Conservation (phyloP, 2,113 vertebrate genomes). For the Chinchilla lanigera region DNA sequence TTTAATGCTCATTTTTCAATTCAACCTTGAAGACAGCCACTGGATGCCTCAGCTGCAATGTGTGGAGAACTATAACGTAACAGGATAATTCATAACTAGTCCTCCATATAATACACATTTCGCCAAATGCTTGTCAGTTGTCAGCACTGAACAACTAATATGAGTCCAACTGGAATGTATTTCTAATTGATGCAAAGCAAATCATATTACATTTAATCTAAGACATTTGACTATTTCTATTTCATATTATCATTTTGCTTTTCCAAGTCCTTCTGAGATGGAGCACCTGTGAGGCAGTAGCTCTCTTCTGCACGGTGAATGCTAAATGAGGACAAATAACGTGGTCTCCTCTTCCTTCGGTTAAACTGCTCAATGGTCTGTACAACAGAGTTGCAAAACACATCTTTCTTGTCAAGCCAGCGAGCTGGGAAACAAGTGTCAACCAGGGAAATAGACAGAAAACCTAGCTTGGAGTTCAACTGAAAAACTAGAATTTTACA, state of each 20-base stretch:
- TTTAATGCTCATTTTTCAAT: conserved; percentile 34
- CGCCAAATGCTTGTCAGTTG: neutral
- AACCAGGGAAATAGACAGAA: neutral
- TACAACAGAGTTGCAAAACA: neutral
- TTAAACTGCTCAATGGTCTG: neutral
- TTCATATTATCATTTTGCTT: neutral
- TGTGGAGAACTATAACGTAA: neutral
- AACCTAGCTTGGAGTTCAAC: neutral
- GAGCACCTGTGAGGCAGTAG: neutral
- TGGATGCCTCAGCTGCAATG: neutral
- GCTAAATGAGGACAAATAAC: neutral
- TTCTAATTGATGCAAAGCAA: neutral
- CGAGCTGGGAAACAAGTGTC: neutral
- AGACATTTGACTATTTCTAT: neutral
- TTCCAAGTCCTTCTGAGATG: neutral
- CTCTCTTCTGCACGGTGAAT: neutral
- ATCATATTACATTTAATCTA: conserved; percentile 12
- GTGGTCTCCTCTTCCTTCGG: neutral
- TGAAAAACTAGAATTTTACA: conserved; percentile 7
- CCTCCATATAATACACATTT: neutral
- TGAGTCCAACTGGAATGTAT: neutral
- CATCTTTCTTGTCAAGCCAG: neutral
- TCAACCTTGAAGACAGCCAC: neutral
- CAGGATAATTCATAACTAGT: neutral
- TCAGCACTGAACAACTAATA: neutral